phyloP scores from a whole-genome alignment of 2,113 vertebrate genomes.

The Microcebus griseorufus region DNA sequence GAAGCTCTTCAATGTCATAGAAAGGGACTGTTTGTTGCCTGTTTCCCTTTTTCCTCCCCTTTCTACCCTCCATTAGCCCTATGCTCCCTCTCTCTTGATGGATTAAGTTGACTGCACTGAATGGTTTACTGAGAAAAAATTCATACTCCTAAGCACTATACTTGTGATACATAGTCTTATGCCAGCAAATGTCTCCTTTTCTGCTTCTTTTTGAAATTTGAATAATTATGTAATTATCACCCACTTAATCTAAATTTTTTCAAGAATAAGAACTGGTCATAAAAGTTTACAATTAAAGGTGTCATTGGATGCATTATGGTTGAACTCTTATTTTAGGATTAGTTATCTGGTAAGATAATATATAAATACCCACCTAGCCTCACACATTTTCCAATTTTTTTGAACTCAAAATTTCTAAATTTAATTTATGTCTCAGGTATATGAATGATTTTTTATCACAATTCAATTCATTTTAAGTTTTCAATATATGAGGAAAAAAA shows the following conservation, averaged over 20 bases:
- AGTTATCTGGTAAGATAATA: not conserved
- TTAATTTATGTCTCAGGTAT: not conserved
- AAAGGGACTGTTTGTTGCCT: not conserved
- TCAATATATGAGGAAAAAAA: not conserved
- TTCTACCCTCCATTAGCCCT: not conserved
- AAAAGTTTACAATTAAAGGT: constrained; percentile 15
- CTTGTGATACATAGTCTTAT: not conserved
- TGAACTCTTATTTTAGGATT: not conserved
- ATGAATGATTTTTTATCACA: not conserved
- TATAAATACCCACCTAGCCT: not conserved
- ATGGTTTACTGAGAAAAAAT: constrained; percentile 31
- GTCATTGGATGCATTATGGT: not conserved
- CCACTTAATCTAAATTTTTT: constrained; percentile 32
- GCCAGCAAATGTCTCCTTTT: not conserved
- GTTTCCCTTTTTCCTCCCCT: not conserved
- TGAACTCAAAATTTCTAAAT: not conserved
- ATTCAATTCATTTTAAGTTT: not conserved
- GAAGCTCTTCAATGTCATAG: not conserved
- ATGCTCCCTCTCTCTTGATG: not conserved
- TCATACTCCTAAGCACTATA: not conserved
- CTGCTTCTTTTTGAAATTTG: not conserved
- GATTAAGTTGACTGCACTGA: not conserved
- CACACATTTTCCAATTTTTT: not conserved
- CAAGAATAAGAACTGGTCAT: not conserved
- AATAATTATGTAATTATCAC: constrained; percentile 31